Conservation (phyloP, 2,113 vertebrate genomes). For the Butorides virescens region DNA sequence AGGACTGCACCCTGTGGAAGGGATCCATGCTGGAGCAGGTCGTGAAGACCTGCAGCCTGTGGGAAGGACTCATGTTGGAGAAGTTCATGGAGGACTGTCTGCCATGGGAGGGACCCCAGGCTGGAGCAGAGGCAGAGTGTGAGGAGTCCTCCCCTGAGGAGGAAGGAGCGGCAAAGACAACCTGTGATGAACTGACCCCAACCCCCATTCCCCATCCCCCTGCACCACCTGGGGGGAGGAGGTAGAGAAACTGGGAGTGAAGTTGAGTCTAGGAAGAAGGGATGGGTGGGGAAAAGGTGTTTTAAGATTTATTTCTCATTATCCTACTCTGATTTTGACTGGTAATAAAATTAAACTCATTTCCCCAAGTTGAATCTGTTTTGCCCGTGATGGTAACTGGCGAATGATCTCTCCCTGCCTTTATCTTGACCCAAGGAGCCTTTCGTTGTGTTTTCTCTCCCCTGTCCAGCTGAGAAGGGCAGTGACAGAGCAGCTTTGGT, state of each 20-base stretch:
- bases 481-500: background rate
- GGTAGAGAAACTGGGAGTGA: background rate
- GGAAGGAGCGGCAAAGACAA: background rate
- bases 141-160: background rate
- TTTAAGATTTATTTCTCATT: background rate
- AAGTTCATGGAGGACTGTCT: background rate
- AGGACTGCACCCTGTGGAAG: background rate
- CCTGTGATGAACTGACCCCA: background rate
- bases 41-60: no score
- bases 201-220: background rate
- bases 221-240: rapidly evolving
- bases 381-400: background rate
- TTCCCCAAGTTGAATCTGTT: background rate
- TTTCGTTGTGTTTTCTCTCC: background rate
- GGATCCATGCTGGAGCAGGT: background rate
- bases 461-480: background rate
- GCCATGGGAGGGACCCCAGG: no score
- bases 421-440: background rate
- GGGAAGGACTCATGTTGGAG: no score
- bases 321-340: background rate
- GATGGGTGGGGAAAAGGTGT: background rate
- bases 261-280: background rate
- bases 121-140: background rate
- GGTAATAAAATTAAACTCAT: background rate
- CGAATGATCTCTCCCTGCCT: background rate